Conservation (phyloP, 2,888 invertebrate species). For the Anthoptus insignis region DNA sequence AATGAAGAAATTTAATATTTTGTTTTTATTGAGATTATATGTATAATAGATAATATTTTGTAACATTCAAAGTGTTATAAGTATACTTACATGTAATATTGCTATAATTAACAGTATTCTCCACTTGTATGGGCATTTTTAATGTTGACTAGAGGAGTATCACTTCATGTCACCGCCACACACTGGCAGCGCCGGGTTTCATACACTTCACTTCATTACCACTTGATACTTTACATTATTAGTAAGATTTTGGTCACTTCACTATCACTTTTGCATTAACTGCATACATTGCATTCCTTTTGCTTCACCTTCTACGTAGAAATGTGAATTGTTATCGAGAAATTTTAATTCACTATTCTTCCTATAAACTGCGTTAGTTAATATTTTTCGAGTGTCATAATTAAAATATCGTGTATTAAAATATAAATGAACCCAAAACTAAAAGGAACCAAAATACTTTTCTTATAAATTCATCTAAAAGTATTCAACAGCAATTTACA, state of each 20-base stretch:
- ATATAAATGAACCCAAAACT: too few species aligned
- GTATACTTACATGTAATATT: slow-evolving; percentile 79
- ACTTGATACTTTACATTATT: slow-evolving; percentile 48
- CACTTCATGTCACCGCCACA: slow-evolving; percentile 56
- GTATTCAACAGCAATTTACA: not conserved
- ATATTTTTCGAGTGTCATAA: too few species aligned
- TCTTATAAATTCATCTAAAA: not conserved
- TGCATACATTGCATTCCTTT: slow-evolving; percentile 51
- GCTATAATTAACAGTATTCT: slow-evolving; percentile 78
- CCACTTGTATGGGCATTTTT: slow-evolving; percentile 83
- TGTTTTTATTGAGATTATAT: too few species aligned
- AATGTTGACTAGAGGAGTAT: slow-evolving; percentile 53
- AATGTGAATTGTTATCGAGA: too few species aligned
- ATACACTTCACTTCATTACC: slow-evolving; percentile 52
- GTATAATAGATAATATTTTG: too few species aligned
- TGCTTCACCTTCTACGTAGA: slow-evolving; percentile 32
- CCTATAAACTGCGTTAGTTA: too few species aligned
- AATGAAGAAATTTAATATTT: too few species aligned
- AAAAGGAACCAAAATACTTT: too few species aligned
- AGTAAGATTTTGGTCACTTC: slow-evolving; percentile 46
- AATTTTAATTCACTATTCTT: too few species aligned
- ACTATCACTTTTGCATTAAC: slow-evolving; percentile 45
- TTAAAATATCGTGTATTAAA: too few species aligned
- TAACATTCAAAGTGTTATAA: too few species aligned
- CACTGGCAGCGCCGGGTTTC: slow-evolving; percentile 40